Base-by-base conservation (phyloP, 2,888 invertebrate genomes). In the Amphipyra berbera region DNA sequence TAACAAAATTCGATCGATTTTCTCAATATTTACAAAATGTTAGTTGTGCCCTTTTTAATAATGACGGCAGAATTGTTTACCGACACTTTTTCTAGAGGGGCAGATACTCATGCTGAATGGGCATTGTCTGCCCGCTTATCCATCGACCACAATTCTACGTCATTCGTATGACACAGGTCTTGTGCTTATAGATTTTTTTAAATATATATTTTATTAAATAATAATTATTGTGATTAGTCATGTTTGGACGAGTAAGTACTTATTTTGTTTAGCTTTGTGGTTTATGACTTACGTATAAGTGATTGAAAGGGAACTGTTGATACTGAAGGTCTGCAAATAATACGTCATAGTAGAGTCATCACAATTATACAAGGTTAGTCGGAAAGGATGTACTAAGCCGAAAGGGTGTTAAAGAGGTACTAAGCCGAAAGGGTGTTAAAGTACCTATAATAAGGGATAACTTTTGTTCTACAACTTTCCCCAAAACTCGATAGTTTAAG, bases 181-280 rank as follows among this genome's bases (percentile, higher is more conserved):
- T 27, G 37, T 40, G 27, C 27, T 35, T 27, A 55, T 54, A 13
- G 30, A 2, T 6, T 30, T 30, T 30, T 30, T 30, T 7, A 7
- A 4, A 6, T 15, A 2, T 50, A 12, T 10, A n/a, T 46, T 60
- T 54, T 33, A 41, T 45, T 41, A 61, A 61, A 53, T 74, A 68
- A 61, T 61, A 73, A 27, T 49, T 40, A 3, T 42, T 27, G n/a
- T n/a, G 0, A 30, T 74, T 74, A 70, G 52, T 70, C 70, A 70
- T 40, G 9, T 6, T n/a, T 35, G 48, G 42, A 37, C 47, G 27
- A 9, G 13, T 40, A n/a, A 9, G 13, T 40, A n/a, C 53, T 9
- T 59, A 54, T 59, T 73, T 41, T 6, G 40, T 4, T n/a, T 30
- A 30, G 30, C 2, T 30, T 48, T 69, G 75, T 61, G 75, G 69